phyloP scores from a whole-genome alignment of 2,797 vertebrate species.

The Tenualosa thibaudeaui region DNA sequence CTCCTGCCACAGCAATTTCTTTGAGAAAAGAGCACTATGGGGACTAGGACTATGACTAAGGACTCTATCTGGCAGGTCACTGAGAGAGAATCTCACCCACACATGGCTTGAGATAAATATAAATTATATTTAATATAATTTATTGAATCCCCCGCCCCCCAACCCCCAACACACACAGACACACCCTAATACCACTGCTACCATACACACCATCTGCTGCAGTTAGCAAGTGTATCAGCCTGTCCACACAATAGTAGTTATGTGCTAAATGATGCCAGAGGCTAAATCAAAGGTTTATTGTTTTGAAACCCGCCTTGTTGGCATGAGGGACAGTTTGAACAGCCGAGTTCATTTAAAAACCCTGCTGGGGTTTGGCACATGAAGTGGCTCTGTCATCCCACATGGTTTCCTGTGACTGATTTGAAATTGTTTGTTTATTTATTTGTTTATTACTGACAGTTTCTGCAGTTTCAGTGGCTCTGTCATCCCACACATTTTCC shows the following conservation, averaged over 20 bases:
- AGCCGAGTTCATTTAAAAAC: neutral
- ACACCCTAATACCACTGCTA: neutral
- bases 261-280: neutral
- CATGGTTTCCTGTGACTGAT: neutral
- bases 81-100: neutral
- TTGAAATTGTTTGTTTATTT: neutral
- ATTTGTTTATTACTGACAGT: neutral
- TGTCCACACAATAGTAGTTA: neutral
- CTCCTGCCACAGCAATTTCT: neutral
- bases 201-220: neutral
- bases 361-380: neutral
- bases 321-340: neutral
- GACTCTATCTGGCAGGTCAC: neutral
- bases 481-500: no score
- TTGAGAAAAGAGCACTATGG: no score
- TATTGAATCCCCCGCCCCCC: no score
- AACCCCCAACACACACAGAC: neutral
- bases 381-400: neutral
- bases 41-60: no score
- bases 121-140: no score
- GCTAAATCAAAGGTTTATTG: slow-evolving; percentile 2
- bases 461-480: neutral
- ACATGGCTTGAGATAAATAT: neutral
- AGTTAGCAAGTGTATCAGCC: neutral
- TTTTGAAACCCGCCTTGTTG: neutral